Percentiles rank a stretch among this genome's conserved stretches.
phyloP scores from a whole-genome alignment of 2,888 invertebrate genomes.

The Heliconius cydno region DNA sequence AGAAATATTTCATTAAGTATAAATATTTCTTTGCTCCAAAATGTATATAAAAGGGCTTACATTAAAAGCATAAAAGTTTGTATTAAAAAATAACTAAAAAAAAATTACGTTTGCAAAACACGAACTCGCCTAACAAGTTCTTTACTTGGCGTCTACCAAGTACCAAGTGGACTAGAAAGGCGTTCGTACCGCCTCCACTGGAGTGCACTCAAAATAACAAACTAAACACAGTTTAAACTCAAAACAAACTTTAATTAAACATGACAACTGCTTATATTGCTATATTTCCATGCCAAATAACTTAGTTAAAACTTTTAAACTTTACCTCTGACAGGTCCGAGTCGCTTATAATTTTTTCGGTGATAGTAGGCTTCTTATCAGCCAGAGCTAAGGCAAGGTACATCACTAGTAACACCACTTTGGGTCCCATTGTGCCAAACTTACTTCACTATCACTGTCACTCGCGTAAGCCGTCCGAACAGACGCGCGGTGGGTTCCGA shows the following conservation, averaged over 20 bases:
- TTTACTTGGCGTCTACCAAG: conserved; percentile 34
- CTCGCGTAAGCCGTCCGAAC: conserved; percentile 68
- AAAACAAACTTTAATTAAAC: conserved; percentile 13
- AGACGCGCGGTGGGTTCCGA: conserved; percentile 60
- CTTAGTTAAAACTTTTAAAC: conserved; percentile 19
- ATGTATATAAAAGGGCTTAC: not conserved
- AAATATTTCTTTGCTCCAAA: not conserved
- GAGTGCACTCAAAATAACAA: conserved; percentile 37
- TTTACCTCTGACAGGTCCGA: conserved; percentile 86
- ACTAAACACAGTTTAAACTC: conserved; percentile 26
- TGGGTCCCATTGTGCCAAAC: conserved; percentile 61
- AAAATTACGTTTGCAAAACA: conserved; percentile 25
- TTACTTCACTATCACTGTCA: conserved; percentile 59
- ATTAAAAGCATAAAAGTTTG: not conserved
- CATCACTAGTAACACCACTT: conserved; percentile 75
- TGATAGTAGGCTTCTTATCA: conserved; percentile 79
- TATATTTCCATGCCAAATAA: not conserved
- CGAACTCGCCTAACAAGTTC: conserved; percentile 43
- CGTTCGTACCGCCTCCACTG: conserved; percentile 29
- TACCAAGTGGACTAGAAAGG: conserved; percentile 41
- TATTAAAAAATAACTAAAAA: conserved; percentile 11
- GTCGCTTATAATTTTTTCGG: conserved; percentile 86
- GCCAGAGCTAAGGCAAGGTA: conserved; percentile 62
- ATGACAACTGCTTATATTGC: not conserved
- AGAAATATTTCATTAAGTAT: no score